Base-by-base conservation (phyloP, 2,888 invertebrate species). In the Protonemura montana region DNA sequence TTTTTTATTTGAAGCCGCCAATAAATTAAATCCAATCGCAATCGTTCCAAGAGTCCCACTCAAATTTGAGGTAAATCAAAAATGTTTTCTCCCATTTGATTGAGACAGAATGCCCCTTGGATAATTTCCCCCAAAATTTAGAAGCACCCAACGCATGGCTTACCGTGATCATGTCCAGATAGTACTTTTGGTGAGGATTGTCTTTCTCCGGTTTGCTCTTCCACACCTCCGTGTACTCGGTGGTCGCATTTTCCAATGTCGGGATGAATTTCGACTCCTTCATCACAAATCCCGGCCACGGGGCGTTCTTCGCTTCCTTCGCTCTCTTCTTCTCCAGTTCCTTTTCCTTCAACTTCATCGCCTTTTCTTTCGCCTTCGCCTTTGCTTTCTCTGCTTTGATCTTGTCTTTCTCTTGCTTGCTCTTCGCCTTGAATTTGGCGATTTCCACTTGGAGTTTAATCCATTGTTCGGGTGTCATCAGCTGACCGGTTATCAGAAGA, bases 141-240 rank as follows among this genome's bases (percentile, higher is more conserved):
- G 2, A 59, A 59, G 59, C 13, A 21, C 13, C 59, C 7, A 59
- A 59, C 3, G 30, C n/a, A n/a, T n/a, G n/a, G n/a, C 76, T 82
- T 13, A 82, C 82, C 16, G 2, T 81, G 21, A 78, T 76, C 59
- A 96, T 90, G 88, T 94, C 93, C 89, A 93, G 91, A 88, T 96
- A 94, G 89, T 93, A 93, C 30, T 93, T 93, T 90, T 94, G 94
- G 25, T 93, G 90, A 3, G 93, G 93, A 90, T 95, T 94, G 82
- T 93, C 91, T 0, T 89, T 89, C 85, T 93, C 92, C 88, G 93
- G 91, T 35, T 91, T 90, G 30, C 90, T 88, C 86, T 92, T 92
- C 91, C 95, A 93, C 16, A 92, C 89, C 87, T 92, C 59, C 21
- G 30, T 41, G 30, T 87, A 87, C 30, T 85, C 85, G 0, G 81